These are phyloP conservation scores for Streptopelia turtur DNA, from an alignment of 2,797 vertebrate genomes.

Conservation along the genomic window DNA sequence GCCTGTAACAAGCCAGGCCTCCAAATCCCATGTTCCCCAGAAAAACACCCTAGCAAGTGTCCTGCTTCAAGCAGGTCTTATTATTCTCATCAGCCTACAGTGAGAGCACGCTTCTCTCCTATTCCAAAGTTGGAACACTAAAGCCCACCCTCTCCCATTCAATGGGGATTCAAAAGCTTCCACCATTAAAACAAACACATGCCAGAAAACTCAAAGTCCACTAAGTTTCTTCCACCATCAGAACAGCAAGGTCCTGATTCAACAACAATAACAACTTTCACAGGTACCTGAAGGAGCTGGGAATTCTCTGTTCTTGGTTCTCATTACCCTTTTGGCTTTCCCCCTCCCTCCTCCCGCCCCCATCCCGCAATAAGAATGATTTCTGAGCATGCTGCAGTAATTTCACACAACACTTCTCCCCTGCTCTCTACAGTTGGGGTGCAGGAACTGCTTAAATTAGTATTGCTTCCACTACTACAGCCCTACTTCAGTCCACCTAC, in stretches of 20 bases:
- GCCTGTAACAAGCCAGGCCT: background rate
- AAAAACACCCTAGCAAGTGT: background rate
- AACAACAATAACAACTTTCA: background rate
- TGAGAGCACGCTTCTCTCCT: background rate
- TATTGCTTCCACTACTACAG: background rate
- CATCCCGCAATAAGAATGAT: background rate
- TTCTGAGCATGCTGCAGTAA: background rate
- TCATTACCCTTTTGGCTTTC: background rate
- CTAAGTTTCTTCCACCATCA: background rate
- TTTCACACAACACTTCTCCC: accelerated
- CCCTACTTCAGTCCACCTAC: background rate
- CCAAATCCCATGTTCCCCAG: background rate
- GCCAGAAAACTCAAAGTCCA: background rate
- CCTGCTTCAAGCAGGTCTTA: background rate
- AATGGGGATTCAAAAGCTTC: background rate
- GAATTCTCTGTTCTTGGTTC: background rate
- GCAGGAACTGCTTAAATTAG: background rate
- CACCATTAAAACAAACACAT: background rate
- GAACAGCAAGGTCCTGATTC: background rate
- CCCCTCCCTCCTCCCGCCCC: no score
- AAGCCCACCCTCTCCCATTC: background rate
- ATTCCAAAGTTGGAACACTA: background rate
- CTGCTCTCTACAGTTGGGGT: background rate
- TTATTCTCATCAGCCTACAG: background rate
- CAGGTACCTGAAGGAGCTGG: background rate